Evolutionary conservation across 2,113 vertebrate species (phyloP).

Genomic region (Uria lomvia): DNA sequence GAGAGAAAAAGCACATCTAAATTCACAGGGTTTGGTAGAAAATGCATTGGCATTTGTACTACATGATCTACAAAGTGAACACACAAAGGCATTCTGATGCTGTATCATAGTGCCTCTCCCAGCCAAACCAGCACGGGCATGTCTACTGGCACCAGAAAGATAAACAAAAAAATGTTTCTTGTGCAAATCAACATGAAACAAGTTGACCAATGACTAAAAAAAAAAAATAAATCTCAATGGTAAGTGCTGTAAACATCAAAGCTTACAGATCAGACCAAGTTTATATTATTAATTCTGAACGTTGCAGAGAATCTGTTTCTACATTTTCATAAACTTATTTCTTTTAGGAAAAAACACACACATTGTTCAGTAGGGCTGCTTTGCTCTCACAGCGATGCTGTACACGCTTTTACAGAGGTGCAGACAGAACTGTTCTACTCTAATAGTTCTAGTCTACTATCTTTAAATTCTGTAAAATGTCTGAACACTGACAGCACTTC

Average conservation of each 20-base stretch:
- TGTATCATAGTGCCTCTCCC: slow-evolving; percentile 39
- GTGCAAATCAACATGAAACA: slow-evolving; percentile 17
- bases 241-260: background rate
- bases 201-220: background rate
- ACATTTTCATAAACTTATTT: background rate
- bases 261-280: background rate
- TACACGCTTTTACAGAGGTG: background rate
- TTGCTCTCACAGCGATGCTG: background rate
- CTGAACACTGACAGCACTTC: background rate
- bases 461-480: background rate
- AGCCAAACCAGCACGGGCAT: slow-evolving; percentile 51
- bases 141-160: slow-evolving; percentile 23
- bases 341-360: background rate
- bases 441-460: background rate
- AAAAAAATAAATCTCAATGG: background rate
- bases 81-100: background rate
- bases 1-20: slow-evolving; percentile 36
- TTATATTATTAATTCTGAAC: background rate
- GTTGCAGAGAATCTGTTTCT: background rate
- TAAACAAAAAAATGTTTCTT: background rate
- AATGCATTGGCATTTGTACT: background rate
- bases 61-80: background rate
- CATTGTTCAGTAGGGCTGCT: background rate
- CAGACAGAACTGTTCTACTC: background rate
- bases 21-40: slow-evolving; percentile 9